Evolutionary conservation across 2,113 vertebrate species (phyloP).

Genomic region (Pituophis catenifer): DNA sequence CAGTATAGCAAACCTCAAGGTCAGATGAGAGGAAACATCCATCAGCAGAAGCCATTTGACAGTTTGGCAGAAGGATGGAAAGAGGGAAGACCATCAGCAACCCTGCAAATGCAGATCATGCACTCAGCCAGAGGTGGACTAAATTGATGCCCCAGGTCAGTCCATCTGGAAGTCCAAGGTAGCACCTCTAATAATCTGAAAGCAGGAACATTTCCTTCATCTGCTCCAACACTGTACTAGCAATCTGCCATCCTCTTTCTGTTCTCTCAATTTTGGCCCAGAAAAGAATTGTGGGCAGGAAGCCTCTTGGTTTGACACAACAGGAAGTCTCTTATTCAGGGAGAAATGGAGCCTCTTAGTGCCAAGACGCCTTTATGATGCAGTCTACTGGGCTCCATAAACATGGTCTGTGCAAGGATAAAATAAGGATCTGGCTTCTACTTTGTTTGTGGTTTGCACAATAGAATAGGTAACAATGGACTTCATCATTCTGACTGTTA

Average conservation of each 20-base stretch:
- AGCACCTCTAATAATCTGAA: neutral
- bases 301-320: neutral
- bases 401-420: neutral
- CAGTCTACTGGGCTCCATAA: neutral
- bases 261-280: neutral
- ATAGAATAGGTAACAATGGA: neutral
- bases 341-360: neutral
- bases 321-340: neutral
- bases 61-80: neutral
- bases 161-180: neutral
- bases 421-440: neutral
- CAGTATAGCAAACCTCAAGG: neutral
- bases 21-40: neutral
- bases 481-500: neutral
- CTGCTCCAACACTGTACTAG: neutral
- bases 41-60: neutral
- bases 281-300: neutral
- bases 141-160: neutral
- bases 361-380: neutral
- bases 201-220: neutral
- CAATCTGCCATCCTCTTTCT: neutral
- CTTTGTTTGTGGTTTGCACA: neutral
- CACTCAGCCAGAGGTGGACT: neutral
- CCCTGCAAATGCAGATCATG: neutral
- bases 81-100: neutral